Conservation (phyloP, 2,113 vertebrate genomes). For the Toxostoma redivivum region DNA sequence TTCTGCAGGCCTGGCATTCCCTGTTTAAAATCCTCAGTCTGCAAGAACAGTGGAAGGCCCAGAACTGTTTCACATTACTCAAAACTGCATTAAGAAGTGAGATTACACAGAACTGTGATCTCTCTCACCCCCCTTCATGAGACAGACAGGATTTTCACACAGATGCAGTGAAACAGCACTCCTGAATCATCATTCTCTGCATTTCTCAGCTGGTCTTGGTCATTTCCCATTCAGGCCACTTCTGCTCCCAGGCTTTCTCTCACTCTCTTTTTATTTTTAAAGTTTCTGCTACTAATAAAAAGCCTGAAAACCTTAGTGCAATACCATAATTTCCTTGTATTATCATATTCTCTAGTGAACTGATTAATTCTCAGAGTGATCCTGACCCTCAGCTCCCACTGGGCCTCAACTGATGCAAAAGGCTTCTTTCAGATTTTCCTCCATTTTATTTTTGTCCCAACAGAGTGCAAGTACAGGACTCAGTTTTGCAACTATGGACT, state of each 20-base stretch:
- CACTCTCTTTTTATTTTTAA: background rate
- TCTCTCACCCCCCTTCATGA: background rate
- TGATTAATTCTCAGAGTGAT: background rate
- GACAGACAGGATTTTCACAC: background rate
- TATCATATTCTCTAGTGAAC: conserved; percentile 5
- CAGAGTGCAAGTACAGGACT: background rate
- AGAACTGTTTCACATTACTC: background rate
- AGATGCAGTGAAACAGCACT: background rate
- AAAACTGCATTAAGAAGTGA: background rate
- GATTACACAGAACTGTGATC: background rate
- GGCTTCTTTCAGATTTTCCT: background rate
- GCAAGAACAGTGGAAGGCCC: background rate
- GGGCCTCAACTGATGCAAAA: conserved; percentile 24
- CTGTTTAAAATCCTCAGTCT: background rate
- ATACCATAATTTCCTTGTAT: background rate
- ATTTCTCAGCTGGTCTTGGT: background rate
- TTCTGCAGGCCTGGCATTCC: background rate
- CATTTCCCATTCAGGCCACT: background rate
- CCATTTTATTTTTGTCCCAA: conserved; percentile 34
- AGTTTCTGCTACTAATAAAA: background rate
- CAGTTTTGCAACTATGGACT: background rate
- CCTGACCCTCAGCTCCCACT: conserved; percentile 3
- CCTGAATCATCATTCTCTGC: background rate
- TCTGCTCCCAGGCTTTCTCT: background rate
- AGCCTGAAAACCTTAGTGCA: background rate